Conservation (phyloP, 2,797 vertebrate genomes). For the Lophura swinhoii region DNA sequence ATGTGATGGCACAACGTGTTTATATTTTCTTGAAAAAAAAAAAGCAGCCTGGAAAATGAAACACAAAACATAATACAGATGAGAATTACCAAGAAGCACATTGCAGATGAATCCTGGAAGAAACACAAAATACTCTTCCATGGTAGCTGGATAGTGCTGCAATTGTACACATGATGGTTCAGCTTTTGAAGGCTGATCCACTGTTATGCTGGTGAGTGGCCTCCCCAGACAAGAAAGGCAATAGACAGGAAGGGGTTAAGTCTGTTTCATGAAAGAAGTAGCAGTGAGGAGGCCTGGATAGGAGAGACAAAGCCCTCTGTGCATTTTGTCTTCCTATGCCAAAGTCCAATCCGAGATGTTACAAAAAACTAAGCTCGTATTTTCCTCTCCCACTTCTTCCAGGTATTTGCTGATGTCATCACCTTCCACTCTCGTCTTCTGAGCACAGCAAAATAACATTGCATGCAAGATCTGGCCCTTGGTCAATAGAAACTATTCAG, state of each 20-base stretch:
- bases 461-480: not conserved
- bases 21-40: constrained; percentile 21
- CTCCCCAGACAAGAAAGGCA: not conserved
- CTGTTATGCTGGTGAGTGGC: not conserved
- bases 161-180: not conserved
- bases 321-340: not conserved
- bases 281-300: not conserved
- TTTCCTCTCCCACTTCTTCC: not conserved
- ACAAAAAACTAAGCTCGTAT: not conserved
- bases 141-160: not conserved
- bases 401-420: not conserved
- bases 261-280: not conserved
- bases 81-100: not conserved
- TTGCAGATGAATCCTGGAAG: not conserved
- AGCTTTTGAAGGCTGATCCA: not conserved
- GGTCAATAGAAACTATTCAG: not conserved
- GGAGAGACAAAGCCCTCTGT: not conserved
- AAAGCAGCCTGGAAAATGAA: constrained; percentile 17
- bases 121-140: not conserved
- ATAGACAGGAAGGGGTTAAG: not conserved
- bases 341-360: not conserved
- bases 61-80: constrained; percentile 36
- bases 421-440: not conserved
- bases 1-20: not conserved
- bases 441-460: not conserved